Evolutionary conservation across 1,140 invertebrate species (phyloP), one percentile per base, ranked within the genome.

Genomic region (Dendroctonus ponderosae): DNA sequence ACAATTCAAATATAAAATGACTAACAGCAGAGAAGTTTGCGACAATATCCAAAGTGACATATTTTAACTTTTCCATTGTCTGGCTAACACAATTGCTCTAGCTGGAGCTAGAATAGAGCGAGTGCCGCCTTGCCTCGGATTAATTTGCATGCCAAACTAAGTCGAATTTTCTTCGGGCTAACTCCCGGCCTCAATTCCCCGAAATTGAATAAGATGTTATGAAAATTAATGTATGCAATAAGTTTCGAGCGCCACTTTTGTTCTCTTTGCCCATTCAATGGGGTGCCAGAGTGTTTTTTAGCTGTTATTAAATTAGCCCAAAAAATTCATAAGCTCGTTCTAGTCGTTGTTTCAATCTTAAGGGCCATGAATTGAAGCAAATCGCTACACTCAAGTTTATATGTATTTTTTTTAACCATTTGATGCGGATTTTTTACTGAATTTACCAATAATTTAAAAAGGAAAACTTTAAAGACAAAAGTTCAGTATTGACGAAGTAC

Each of bases 121-220:
- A 46, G 26, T 26, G 50, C n/a, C 26, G 26, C 9, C 14, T 37
- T n/a, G 12, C 11, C 14, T 14, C 7, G 39, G 56, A 59, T 44
- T 59, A 44, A 59, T 59, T 44, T 59, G 56, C 56, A 59, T 59
- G 56, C 56, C 56, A 46, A 59, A 59, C 56, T 59, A 43, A 15
- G 42, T 26, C 11, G 50, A 51, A 15, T 51, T 8, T 51, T n/a
- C 14, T 51, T 8, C 14, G 9, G 44, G 44, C 44, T 46, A 12
- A 11, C 12, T 14, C 44, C 9, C 44, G 9, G 44, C 44, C 9
- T 14, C 44, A 46, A 46, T 11, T 11, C 8, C 15, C 50, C 14
- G 50, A 26, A 51, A 51, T 51, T 51, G 8, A 51, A 51, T 51
- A 15, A 51, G 50, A 26, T 26, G 26, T 26, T 26, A 26, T 26